Conservation (phyloP, 2,113 vertebrate species). For the Rana temporaria region DNA sequence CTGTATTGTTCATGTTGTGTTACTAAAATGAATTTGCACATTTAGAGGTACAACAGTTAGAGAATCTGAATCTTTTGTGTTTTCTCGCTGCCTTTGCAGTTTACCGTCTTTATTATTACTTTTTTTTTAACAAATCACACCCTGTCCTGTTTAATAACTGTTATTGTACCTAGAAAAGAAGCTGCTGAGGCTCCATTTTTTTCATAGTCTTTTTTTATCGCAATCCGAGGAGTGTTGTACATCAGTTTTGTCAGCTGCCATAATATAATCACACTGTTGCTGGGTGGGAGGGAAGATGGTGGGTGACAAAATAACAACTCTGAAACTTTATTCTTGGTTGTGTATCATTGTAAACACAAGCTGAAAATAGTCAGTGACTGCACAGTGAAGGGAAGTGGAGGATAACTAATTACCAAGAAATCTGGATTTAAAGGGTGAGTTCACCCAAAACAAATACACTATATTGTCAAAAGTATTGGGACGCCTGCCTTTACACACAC, state of each 20-base stretch:
- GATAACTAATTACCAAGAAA: too few relatives aligned
- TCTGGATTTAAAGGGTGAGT: too few relatives aligned
- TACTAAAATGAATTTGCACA: too few relatives aligned
- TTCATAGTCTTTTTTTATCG: neutral
- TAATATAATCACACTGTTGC: constrained; percentile 5
- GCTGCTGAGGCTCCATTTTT: neutral
- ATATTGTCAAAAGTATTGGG: too few relatives aligned
- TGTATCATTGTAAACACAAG: neutral
- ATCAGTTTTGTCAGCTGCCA: constrained; percentile 28
- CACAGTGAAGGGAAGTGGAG: too few relatives aligned
- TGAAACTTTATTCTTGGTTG: neutral
- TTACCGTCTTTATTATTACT: neutral
- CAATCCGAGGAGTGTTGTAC: neutral
- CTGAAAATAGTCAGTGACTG: too few relatives aligned
- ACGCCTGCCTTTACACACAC: too few relatives aligned
- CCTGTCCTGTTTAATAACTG: constrained; percentile 21
- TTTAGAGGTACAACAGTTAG: neutral
- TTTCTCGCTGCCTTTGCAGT: neutral
- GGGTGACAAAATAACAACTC: constrained; percentile 18
- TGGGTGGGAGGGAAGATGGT: neutral
- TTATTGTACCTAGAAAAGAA: neutral
- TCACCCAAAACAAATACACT: too few relatives aligned
- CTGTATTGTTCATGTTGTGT: too few relatives aligned
- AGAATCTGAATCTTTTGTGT: neutral
- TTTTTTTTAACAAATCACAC: constrained; percentile 16